Evolutionary conservation across 2,888 invertebrate genomes (phyloP).

Genomic region (Drosophila limbata): DNA sequence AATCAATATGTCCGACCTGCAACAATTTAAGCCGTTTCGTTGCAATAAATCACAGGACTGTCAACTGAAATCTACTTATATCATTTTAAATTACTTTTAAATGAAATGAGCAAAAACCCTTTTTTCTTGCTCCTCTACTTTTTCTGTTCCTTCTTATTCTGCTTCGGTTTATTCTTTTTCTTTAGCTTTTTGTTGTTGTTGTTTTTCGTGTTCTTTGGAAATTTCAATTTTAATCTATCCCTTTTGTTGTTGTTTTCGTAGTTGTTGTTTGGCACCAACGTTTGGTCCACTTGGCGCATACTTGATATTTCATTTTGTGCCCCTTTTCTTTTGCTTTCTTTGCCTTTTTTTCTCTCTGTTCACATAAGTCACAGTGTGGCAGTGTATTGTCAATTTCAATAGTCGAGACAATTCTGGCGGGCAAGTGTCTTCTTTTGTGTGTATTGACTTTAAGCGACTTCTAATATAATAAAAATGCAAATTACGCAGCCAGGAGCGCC

Average conservation of each 20-base stretch:
- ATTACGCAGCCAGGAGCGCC: conserved; percentile 71
- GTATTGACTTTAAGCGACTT: conserved; percentile 77
- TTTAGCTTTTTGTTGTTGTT: not conserved
- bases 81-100: conserved; percentile 55
- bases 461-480: conserved; percentile 83
- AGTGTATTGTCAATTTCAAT: conserved; percentile 56
- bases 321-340: conserved; percentile 26
- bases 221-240: conserved; percentile 59
- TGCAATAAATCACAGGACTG: conserved; percentile 48
- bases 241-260: conserved; percentile 15
- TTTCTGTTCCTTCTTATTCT: not conserved
- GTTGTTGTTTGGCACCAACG: conserved; percentile 26
- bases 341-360: conserved; percentile 30
- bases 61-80: conserved; percentile 48
- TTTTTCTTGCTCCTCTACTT: conserved; percentile 14
- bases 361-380: conserved; percentile 21
- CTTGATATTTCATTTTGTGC: conserved; percentile 60
- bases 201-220: conserved; percentile 24
- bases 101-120: conserved; percentile 40
- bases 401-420: conserved; percentile 55
- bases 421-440: conserved; percentile 51
- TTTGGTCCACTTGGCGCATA: conserved; percentile 60
- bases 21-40: conserved; percentile 18
- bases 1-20: conserved; percentile 13
- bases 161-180: not conserved